Conservation (phyloP, 2,888 invertebrate species). For the Zaprionus obscuricornis region DNA sequence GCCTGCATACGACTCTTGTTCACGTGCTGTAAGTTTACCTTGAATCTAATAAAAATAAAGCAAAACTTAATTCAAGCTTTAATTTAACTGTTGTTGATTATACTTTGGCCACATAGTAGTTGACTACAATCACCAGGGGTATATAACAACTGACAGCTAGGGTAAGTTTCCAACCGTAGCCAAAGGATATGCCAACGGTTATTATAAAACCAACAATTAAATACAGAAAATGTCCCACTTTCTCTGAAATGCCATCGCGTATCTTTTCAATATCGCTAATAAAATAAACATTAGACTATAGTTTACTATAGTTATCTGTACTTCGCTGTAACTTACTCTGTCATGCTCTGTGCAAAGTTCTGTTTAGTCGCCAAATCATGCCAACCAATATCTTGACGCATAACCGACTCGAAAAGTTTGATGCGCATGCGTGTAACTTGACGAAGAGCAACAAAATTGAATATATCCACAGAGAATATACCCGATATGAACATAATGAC, state of each 20-base stretch:
- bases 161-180: slow-evolving; percentile 94
- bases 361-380: slow-evolving; percentile 88
- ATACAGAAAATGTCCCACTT: slow-evolving; percentile 90
- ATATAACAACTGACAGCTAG: slow-evolving; percentile 91
- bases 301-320: not conserved
- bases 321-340: slow-evolving; percentile 86
- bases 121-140: slow-evolving; percentile 90
- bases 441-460: slow-evolving; percentile 87
- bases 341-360: slow-evolving; percentile 89
- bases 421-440: slow-evolving; percentile 87
- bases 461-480: slow-evolving; percentile 87
- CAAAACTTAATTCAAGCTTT: not conserved
- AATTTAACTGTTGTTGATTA: slow-evolving; percentile 7
- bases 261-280: slow-evolving; percentile 90
- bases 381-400: slow-evolving; percentile 90
- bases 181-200: slow-evolving; percentile 89
- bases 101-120: slow-evolving; percentile 90
- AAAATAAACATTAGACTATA: not conserved
- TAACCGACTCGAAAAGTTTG: slow-evolving; percentile 86
- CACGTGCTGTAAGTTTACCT: slow-evolving; percentile 87
- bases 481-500: slow-evolving; percentile 86
- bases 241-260: slow-evolving; percentile 93
- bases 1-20: slow-evolving; percentile 89
- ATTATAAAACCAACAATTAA: slow-evolving; percentile 83
- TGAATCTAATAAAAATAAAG: slow-evolving; percentile 84